A percentile compares a stretch with the other conserved stretches of the same genome.
phyloP scores from a whole-genome alignment of 2,113 vertebrate species.

The Albula goreensis region DNA sequence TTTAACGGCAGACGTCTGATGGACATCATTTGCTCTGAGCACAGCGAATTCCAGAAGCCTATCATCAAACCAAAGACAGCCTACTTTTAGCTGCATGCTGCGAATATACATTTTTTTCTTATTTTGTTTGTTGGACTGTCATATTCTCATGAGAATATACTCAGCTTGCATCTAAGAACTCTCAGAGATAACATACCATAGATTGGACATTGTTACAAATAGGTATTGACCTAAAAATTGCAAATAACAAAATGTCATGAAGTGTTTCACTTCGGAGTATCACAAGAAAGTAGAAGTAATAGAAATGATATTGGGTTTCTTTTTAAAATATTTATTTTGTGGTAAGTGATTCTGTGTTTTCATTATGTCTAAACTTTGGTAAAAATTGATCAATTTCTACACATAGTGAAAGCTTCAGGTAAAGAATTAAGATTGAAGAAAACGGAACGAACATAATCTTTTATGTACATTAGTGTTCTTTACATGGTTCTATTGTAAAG shows the following conservation, averaged over 20 bases:
- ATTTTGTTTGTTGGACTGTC: background rate
- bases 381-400: background rate
- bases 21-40: background rate
- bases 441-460: background rate
- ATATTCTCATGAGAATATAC: background rate
- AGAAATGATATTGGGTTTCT: background rate
- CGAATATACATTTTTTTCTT: background rate
- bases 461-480: slow-evolving; percentile 9
- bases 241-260: background rate
- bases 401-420: background rate
- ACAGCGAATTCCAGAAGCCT: background rate
- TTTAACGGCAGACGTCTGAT: slow-evolving; percentile 7
- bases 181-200: background rate
- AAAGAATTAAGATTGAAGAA: background rate
- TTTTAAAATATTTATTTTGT: background rate
- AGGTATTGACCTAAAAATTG: background rate
- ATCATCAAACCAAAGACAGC: background rate
- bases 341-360: background rate
- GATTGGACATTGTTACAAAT: background rate
- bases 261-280: background rate
- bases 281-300: background rate
- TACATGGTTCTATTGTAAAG: background rate
- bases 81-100: background rate
- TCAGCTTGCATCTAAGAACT: background rate
- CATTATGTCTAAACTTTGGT: slow-evolving; percentile 12